Evolutionary conservation across 2,888 invertebrate genomes (phyloP).

Genomic region (Synergus itoensis): DNA sequence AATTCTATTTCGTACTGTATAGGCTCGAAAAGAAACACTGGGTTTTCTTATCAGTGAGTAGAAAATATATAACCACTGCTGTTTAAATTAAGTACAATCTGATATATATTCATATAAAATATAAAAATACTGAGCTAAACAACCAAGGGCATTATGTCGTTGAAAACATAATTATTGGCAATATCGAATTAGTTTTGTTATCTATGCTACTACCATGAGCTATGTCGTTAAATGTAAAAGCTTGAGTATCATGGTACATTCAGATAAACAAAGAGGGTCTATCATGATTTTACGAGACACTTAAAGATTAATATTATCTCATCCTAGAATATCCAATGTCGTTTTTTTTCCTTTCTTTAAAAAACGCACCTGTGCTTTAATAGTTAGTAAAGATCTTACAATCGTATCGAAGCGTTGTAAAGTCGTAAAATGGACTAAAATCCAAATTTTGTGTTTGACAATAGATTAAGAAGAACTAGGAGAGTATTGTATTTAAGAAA

Average conservation of each 20-base stretch:
- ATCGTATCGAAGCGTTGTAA: constrained; percentile 22
- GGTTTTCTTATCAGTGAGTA: constrained; percentile 62
- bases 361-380: constrained; percentile 35
- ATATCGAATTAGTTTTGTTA: constrained; percentile 51
- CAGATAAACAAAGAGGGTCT: constrained; percentile 65
- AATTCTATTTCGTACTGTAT: constrained; percentile 42
- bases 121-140: constrained; percentile 77
- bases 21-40: constrained; percentile 45
- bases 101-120: constrained; percentile 68
- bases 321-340: constrained; percentile 38
- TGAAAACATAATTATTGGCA: constrained; percentile 48
- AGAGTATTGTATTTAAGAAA: constrained; percentile 50
- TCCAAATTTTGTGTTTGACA: constrained; percentile 19
- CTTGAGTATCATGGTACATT: constrained; percentile 75
- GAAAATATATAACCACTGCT: constrained; percentile 69
- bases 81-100: constrained; percentile 76
- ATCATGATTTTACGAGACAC: constrained; percentile 35
- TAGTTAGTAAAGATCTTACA: constrained; percentile 40
- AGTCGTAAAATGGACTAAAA: constrained; percentile 27
- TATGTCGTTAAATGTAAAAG: constrained; percentile 74
- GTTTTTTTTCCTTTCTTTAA: background rate
- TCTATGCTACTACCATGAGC: constrained; percentile 64
- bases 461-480: constrained; percentile 44
- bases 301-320: constrained; percentile 41
- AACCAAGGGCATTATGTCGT: constrained; percentile 54